Percentiles rank a stretch among this genome's conserved stretches.
Evolutionary conservation across 2,113 vertebrate genomes (phyloP).

Genomic region (Garra rufa): DNA sequence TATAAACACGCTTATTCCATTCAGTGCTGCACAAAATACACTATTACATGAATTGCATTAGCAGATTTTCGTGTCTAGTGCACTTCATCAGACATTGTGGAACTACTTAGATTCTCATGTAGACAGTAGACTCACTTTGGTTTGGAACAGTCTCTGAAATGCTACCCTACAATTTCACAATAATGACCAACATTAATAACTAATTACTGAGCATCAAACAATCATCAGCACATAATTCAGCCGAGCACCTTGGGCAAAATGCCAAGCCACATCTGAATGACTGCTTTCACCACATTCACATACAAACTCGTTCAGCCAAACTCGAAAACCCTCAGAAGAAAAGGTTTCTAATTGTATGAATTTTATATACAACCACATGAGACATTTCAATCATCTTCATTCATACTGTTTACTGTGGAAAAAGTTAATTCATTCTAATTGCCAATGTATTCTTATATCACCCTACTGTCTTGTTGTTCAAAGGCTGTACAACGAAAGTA

Average conservation of each 20-base stretch:
- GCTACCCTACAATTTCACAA: constrained; percentile 12
- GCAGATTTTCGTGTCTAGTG: background rate
- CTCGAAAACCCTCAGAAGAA: background rate
- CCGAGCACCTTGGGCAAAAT: constrained; percentile 11
- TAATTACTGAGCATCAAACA: constrained; percentile 5
- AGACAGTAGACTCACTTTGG: background rate
- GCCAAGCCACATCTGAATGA: background rate
- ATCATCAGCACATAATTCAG: constrained; percentile 11
- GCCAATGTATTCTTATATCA: background rate
- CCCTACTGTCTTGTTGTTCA: background rate
- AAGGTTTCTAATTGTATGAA: background rate
- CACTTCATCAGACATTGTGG: background rate
- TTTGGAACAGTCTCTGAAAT: background rate
- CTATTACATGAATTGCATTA: too few species aligned
- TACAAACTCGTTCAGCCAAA: background rate
- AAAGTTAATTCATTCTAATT: background rate
- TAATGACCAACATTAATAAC: constrained; percentile 5
- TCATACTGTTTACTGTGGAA: background rate
- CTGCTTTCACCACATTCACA: background rate
- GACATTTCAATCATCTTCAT: background rate
- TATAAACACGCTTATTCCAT: background rate
- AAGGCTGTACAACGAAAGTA: background rate
- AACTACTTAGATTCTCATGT: background rate
- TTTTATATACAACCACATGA: background rate
- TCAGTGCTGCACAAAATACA: background rate